Conservation (phyloP, 2,888 invertebrate genomes). For the Chrysolina haemoptera region DNA sequence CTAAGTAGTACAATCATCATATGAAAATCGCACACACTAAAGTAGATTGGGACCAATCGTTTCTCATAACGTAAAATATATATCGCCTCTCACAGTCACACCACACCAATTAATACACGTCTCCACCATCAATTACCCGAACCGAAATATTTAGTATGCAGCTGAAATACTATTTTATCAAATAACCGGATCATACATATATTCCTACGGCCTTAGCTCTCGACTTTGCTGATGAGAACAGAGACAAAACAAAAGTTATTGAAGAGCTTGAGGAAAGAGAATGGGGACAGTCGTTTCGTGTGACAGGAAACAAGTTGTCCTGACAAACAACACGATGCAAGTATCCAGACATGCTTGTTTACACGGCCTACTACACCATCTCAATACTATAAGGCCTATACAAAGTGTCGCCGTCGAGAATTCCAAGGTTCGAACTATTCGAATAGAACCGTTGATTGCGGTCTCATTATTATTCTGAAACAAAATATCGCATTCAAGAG, state of each 20-base stretch:
- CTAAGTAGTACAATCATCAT: too few species aligned
- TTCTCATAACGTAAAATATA: too few species aligned
- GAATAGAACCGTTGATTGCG: slow-evolving; percentile 11
- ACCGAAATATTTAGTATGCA: slow-evolving; percentile 18
- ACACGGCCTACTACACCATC: slow-evolving; percentile 57
- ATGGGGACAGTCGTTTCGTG: slow-evolving; percentile 46
- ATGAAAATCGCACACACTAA: too few species aligned
- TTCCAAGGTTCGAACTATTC: slow-evolving; percentile 6
- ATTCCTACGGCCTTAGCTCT: slow-evolving; percentile 27
- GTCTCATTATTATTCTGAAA: neutral
- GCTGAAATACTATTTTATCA: slow-evolving; percentile 18
- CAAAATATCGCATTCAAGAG: neutral
- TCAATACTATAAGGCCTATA: slow-evolving; percentile 18
- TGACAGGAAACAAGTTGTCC: slow-evolving; percentile 64
- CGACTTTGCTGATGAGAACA: slow-evolving; percentile 37
- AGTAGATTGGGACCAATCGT: too few species aligned
- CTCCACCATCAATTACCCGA: slow-evolving; percentile 14
- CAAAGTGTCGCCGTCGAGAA: slow-evolving; percentile 15
- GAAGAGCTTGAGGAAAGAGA: slow-evolving; percentile 44
- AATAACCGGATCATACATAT: slow-evolving; percentile 22
- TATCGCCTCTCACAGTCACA: neutral
- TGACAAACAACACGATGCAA: slow-evolving; percentile 62
- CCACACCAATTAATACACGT: slow-evolving; percentile 13
- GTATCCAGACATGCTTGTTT: slow-evolving; percentile 61
- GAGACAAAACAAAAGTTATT: slow-evolving; percentile 48